Conservation (phyloP, 2,797 vertebrate species). For the Poeciliopsis turneri region DNA sequence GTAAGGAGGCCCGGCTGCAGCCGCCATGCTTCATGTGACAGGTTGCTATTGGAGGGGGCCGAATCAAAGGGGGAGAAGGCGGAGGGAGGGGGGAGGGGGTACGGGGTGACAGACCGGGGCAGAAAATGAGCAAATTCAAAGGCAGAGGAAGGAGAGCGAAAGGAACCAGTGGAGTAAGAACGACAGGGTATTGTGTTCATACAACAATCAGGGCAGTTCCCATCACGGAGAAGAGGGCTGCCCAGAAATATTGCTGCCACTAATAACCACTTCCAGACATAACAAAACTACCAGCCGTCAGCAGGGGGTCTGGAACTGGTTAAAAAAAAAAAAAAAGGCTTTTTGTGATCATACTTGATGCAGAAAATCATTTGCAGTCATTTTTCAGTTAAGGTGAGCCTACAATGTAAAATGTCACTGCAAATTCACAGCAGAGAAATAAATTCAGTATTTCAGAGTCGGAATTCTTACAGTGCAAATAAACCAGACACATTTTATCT, state of each 20-base stretch:
- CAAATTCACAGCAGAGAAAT: background rate
- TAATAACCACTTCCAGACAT: slow-evolving; percentile 44
- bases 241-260: slow-evolving; percentile 47
- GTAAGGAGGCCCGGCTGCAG: slow-evolving; percentile 43
- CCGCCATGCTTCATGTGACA: slow-evolving; percentile 62
- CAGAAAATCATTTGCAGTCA: background rate
- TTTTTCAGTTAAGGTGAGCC: background rate
- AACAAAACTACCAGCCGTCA: slow-evolving; percentile 12
- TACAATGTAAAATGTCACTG: background rate
- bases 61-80: slow-evolving; percentile 54
- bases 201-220: slow-evolving; percentile 62
- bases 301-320: slow-evolving; percentile 24
- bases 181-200: slow-evolving; percentile 78
- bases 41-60: slow-evolving; percentile 69
- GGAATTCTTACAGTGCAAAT: background rate
- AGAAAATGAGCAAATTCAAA: slow-evolving; percentile 87
- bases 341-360: background rate
- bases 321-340: background rate
- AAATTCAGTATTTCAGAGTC: background rate
- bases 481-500: background rate
- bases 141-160: slow-evolving; percentile 78
- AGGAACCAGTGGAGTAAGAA: slow-evolving; percentile 80
- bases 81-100: background rate
- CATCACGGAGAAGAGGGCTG: slow-evolving; percentile 46
- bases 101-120: slow-evolving; percentile 65